Evolutionary conservation across 2,797 vertebrate genomes (phyloP).

Genomic region (Acanthornis magna): DNA sequence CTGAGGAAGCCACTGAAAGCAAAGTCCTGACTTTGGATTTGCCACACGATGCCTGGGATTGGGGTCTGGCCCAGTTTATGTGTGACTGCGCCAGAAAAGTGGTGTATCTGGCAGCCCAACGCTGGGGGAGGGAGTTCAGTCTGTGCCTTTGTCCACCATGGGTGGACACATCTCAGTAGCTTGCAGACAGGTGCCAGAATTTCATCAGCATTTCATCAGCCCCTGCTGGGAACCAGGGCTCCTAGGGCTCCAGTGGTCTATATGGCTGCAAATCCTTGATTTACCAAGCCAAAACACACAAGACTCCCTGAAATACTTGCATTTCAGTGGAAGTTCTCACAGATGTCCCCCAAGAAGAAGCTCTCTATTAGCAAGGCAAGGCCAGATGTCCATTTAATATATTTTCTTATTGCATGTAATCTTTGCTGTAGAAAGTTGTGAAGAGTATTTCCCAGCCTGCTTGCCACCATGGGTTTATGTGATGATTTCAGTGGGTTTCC

Average conservation of each 20-base stretch:
- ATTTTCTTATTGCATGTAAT: neutral
- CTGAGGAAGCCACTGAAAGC: neutral
- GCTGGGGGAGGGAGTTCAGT: neutral
- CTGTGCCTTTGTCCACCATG: neutral
- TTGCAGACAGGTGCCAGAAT: neutral
- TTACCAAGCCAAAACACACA: neutral
- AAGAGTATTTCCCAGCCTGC: neutral
- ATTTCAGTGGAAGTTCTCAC: neutral
- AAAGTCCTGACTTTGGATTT: neutral
- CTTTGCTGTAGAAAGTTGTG: neutral
- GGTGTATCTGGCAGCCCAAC: neutral
- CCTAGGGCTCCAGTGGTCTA: neutral
- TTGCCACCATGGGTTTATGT: fast-evolving
- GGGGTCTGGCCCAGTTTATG: fast-evolving
- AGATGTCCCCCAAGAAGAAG: neutral
- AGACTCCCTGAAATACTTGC: neutral
- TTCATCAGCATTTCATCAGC: neutral
- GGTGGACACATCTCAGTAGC: neutral
- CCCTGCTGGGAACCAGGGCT: neutral
- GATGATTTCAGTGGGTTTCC: neutral
- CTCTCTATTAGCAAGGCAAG: neutral
- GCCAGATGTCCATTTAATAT: neutral
- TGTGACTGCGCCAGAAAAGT: neutral
- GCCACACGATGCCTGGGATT: fast-evolving
- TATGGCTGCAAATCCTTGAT: neutral